Base-by-base conservation (phyloP, 2,113 vertebrate species). In the Gasterosteus nipponicus region DNA sequence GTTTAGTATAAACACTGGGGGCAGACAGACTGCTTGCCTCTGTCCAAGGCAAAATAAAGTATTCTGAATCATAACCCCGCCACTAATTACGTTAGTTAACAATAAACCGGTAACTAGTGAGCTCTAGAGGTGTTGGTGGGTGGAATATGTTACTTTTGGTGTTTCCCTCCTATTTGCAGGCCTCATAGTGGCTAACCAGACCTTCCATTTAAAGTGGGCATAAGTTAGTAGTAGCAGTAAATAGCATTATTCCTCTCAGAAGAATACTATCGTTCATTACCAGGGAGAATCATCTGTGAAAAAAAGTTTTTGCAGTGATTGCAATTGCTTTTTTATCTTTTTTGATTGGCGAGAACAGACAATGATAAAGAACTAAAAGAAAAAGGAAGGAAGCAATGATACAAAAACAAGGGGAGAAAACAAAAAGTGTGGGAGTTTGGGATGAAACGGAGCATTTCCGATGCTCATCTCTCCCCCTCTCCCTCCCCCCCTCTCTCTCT, bases 391-490 rank as follows among this genome's bases (percentile, higher is more conserved):
- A 57, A 74, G 12, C 29, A 46, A 3, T 57, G 3, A 65, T 44
- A 9, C 18, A 19, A 49, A 53, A 76, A 42, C 41, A 57, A 35
- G 42, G 49, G n/a, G 35, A 44, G 38, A 61, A 54, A 62, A 61
- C 3, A 29, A 42, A 15, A 53, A 41, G 31, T 31, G 22, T 7
- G 6, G 18, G 56, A 42, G 29, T 46, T 56, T 10, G 0, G 15
- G 29, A 54, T 62, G 15, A 69, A 62, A 69, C 35, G 3, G 44
- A 68, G 19, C 47, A 69, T 69, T 63, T 69, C 47, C 61, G 35
- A 29, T 0, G 1, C 38, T 69, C 7, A 22, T 54, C 19, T 35
- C 33, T 15, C 8, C 5, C n/a, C 31, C 2, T 42, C 56, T 53
- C 33, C 46, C 31, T 57, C 2, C 44, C 39, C 49, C 8, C 39